Evolutionary conservation across 2,113 vertebrate species (phyloP), one percentile per base, ranked within the genome.

Genomic region (Hydrochoerus hydrochaeris): DNA sequence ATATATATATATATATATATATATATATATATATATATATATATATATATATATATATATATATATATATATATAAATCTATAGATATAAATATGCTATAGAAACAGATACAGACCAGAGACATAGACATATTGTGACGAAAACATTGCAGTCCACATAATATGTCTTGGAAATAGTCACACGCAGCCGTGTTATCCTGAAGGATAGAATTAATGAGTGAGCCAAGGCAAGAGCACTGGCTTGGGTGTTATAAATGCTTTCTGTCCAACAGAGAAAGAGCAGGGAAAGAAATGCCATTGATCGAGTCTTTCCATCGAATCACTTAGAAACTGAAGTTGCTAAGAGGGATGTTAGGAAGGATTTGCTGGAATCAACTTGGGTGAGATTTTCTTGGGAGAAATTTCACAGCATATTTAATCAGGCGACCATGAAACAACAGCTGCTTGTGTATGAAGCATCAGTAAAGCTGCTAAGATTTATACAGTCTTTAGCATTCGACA

Each of bases 361-460:
- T 97, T 97, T 98, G 91, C 95, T 98, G 97, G 97, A 98, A 98
- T 98, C 94, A 95, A 95, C 92, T 97, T 95, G 92, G 90, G 96
- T 97, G 97, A 97, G 97, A 98, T 97, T 98, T 98, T 96, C 97
- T 97, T 95, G 95, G 83, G 96, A 97, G 92, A 97, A 97, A 97
- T 97, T 97, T 91, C 95, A 41, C 73, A 96, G 95, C 96, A 97
- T 97, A 98, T 98, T 98, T 98, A 97, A 98, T 97, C 96, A 97
- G 95, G 78, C 97, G 63, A 97, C 95, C 95, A 96, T 98, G 98
- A 98, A 98, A 96, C 95, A 98, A 97, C 97, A 98, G 96, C 97
- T 98, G 97, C 96, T 98, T 97, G 97, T 98, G 96, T 98, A 98
- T 98, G 96, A 97, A 97, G 97, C 98, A 98, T 97, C 97, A 91